phyloP scores from a whole-genome alignment of 2,113 vertebrate genomes.

The Pseudorectes ferrugineus region DNA sequence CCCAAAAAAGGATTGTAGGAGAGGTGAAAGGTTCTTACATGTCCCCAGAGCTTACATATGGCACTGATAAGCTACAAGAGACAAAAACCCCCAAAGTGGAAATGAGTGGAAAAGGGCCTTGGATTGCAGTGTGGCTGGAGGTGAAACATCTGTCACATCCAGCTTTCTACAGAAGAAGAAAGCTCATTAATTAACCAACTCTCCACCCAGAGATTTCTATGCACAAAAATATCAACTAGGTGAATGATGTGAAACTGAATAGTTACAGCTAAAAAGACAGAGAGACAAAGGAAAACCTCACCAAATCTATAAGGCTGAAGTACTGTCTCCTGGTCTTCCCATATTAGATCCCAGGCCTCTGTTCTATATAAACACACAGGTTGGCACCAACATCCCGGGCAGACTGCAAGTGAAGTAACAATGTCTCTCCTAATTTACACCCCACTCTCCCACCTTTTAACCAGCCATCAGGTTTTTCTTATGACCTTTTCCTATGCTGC shows the following conservation, averaged over 20 bases:
- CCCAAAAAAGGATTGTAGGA: not conserved
- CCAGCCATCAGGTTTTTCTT: not conserved
- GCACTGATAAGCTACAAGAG: not conserved
- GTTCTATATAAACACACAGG: not conserved
- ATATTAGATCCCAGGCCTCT: not conserved
- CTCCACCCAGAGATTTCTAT: not conserved
- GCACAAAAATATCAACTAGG: not conserved
- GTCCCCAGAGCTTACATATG: not conserved
- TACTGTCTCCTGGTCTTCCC: not conserved
- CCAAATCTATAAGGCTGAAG: not conserved
- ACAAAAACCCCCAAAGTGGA: not conserved
- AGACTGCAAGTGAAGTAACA: not conserved
- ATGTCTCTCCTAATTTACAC: not conserved
- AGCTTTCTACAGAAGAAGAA: not conserved
- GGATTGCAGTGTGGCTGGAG: not conserved
- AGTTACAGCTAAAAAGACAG: not conserved
- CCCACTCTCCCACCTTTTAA: not conserved
- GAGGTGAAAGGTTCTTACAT: not conserved
- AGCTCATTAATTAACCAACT: not conserved
- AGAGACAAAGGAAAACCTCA: not conserved
- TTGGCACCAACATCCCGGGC: fast-evolving
- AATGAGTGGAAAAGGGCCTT: not conserved
- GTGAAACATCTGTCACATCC: constrained; percentile 2
- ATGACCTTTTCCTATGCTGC: not conserved
- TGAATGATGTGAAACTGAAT: not conserved